Percentiles rank a stretch among this genome's conserved stretches.
These are phyloP conservation scores for Exephanes ischioxanthus DNA, from an alignment of 2,888 invertebrate genomes.

Conservation along the genomic window DNA sequence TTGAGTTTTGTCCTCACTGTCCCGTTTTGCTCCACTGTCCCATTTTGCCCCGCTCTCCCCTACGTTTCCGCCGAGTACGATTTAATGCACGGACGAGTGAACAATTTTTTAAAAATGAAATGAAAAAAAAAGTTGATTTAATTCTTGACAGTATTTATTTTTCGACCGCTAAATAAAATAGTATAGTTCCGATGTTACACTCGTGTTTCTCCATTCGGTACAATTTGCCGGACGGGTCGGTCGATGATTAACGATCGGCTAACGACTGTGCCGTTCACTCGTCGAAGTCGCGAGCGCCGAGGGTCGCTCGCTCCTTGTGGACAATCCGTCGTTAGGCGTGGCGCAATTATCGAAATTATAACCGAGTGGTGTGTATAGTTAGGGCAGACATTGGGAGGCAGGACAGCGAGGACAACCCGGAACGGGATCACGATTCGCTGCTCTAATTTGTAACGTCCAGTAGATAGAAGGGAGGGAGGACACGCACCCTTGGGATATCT, in stretches of 20 bases:
- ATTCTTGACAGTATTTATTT: neutral
- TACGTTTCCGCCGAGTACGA: neutral
- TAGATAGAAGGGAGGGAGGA: constrained; percentile 33
- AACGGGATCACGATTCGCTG: constrained; percentile 62
- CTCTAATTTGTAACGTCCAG: constrained; percentile 75
- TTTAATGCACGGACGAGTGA: neutral
- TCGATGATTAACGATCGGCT: constrained; percentile 1
- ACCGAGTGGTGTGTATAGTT: constrained; percentile 42
- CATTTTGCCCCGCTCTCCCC: no score
- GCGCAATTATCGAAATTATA: constrained; percentile 66
- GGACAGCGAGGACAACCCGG: constrained; percentile 12
- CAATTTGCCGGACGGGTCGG: neutral
- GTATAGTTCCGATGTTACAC: neutral
- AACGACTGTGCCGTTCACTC: neutral
- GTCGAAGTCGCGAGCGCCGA: constrained; percentile 4
- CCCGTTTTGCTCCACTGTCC: no score
- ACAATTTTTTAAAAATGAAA: no score
- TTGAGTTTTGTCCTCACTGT: no score
- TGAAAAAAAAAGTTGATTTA: no score
- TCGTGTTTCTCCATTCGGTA: neutral
- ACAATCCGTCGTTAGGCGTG: constrained; percentile 68
- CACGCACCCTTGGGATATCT: constrained; percentile 63
- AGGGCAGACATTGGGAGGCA: constrained; percentile 29
- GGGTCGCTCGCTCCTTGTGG: constrained; percentile 44
- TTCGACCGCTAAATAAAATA: neutral